Percentiles rank a stretch among this genome's conserved stretches.
Evolutionary conservation across 2,888 invertebrate genomes (phyloP).

Genomic region (Callyntrura guangdongensis): DNA sequence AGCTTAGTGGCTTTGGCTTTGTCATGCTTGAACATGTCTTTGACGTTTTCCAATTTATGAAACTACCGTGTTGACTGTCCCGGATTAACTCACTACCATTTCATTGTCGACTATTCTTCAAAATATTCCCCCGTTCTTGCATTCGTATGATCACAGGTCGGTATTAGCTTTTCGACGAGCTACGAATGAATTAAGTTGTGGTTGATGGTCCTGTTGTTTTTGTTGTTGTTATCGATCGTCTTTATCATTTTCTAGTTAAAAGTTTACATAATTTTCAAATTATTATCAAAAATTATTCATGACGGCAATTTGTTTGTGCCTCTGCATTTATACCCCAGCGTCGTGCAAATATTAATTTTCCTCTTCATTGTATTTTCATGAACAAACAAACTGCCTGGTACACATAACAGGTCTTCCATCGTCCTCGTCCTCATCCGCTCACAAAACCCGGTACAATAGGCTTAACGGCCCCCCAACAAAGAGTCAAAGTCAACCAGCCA

Average conservation of each 20-base stretch:
- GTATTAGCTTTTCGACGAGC: too few relatives aligned
- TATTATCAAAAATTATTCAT: background rate
- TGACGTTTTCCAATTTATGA: constrained; percentile 30
- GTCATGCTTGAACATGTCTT: background rate
- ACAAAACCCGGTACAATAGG: constrained; percentile 66
- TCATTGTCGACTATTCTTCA: background rate
- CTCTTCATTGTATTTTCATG: background rate
- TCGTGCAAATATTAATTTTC: constrained; percentile 22
- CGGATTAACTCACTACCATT: too few relatives aligned
- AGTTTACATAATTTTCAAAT: too few relatives aligned
- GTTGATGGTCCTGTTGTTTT: too few relatives aligned
- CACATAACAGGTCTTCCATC: constrained; percentile 44
- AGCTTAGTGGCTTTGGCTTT: background rate
- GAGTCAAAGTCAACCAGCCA: constrained; percentile 67
- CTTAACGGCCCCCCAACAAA: constrained; percentile 64
- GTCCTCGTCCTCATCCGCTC: constrained; percentile 47
- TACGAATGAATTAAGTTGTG: too few relatives aligned
- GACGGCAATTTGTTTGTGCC: background rate
- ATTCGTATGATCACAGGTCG: too few relatives aligned
- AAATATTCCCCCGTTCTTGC: too few relatives aligned
- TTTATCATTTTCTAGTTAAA: too few relatives aligned
- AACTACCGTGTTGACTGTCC: constrained; percentile 18
- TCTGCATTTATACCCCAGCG: background rate
- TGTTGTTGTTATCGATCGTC: too few relatives aligned
- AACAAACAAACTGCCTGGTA: background rate